Base-by-base conservation (phyloP, 2,888 invertebrate species). In the Diadromus collaris region DNA sequence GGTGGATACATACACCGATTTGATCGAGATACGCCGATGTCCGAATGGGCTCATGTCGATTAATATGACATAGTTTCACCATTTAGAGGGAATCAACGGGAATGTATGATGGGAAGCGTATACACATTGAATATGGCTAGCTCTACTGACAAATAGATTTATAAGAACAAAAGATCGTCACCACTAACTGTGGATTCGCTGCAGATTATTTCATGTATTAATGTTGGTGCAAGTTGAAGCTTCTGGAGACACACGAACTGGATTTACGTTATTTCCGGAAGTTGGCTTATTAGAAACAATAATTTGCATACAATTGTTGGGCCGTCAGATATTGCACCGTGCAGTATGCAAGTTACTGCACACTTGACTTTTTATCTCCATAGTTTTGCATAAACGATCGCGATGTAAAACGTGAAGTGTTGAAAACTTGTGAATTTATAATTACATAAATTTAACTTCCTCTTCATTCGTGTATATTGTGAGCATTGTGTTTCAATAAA, bases 1-100 rank as follows among this genome's bases (percentile, higher is more conserved):
- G n/a, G 21, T 27, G 51, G 38, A 41, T 19, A 34, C 10, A 34
- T 29, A 9, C 7, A 19, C 51, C 21, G 6, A 67, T 73, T 38
- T 60, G 6, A 13, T 1, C 58, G 58, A 58, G 10, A 48, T 27
- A 16, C 60, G 13, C 16, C 65, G 19, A 58, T 60, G 60, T 46
- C 27, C n/a, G 6, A 27, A 34, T 48, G n/a, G 46, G 64, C 44
- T 32, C 24, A 7, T n/a, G 21, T 6, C 29, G 63, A 29, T 34
- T 46, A 32, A 61, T 54, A 19, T 9, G 27, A 5, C 21, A 38
- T 6, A 38, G 1, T 3, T 6, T 34, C 13, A 6, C 2, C 10
- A 65, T 38, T 38, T 10, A 5, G 38, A 5, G 13, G 16, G 38
- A 16, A 13, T 38, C 16, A 16, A 38, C 3, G 5, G 38, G 2